phyloP scores from a whole-genome alignment of 1,140 invertebrate species.

The Mycetomoellerius zeteki region DNA sequence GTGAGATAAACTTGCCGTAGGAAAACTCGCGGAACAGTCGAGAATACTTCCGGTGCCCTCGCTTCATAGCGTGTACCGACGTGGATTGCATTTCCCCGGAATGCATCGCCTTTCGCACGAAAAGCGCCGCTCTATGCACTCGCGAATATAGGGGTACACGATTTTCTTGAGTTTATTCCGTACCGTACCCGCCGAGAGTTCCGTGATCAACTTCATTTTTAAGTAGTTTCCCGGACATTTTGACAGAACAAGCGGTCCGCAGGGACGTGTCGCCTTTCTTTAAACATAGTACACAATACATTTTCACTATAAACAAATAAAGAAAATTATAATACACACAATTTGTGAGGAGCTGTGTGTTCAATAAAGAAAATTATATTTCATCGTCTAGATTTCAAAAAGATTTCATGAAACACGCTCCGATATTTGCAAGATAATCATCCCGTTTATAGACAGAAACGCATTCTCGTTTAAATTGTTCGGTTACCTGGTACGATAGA shows the following conservation, averaged over 20 bases:
- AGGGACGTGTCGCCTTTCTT: neutral
- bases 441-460: neutral
- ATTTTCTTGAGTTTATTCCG: slow-evolving; percentile 61
- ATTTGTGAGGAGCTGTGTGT: neutral
- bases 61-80: slow-evolving; percentile 5
- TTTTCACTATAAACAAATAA: neutral
- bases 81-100: slow-evolving; percentile 52
- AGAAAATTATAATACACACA: neutral
- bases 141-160: slow-evolving; percentile 40
- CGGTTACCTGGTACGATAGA: neutral
- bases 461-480: slow-evolving; percentile 19
- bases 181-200: slow-evolving; percentile 7
- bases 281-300: neutral
- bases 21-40: slow-evolving; percentile 41
- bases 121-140: slow-evolving; percentile 38
- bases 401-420: neutral
- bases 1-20: slow-evolving; percentile 45
- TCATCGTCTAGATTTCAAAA: neutral
- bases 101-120: slow-evolving; percentile 52
- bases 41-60: slow-evolving; percentile 56
- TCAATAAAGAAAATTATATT: neutral
- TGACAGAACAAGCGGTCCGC: neutral
- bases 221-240: slow-evolving; percentile 24
- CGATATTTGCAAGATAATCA: neutral
- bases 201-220: slow-evolving; percentile 47